Percentiles rank a stretch among this genome's conserved stretches.
Conservation (phyloP, 2,797 vertebrate species). For the Leptatherina wallacei region DNA sequence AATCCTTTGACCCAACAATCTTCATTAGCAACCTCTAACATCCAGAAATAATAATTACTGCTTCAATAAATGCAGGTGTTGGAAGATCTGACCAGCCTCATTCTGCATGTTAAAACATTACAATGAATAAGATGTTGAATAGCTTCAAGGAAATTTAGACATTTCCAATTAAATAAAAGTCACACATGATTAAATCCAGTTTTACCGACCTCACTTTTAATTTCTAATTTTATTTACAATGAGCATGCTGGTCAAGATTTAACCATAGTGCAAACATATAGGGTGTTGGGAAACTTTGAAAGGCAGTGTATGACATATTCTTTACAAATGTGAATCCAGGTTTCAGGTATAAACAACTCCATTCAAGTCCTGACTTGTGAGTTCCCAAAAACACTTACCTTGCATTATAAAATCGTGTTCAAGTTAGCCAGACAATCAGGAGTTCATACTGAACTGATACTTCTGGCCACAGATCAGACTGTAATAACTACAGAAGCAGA, state of each 20-base stretch:
- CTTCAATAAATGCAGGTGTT: constrained; percentile 20
- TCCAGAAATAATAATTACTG: not conserved
- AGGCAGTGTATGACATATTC: constrained; percentile 51
- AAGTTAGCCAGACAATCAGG: constrained; percentile 43
- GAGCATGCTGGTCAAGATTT: constrained; percentile 26
- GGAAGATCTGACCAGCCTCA: constrained; percentile 5
- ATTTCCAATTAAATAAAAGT: constrained; percentile 35
- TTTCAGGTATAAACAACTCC: constrained; percentile 34
- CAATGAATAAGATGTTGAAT: constrained; percentile 25
- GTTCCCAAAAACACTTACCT: constrained; percentile 67
- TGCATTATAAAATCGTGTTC: constrained; percentile 64
- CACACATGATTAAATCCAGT: constrained; percentile 27
- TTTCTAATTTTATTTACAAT: constrained; percentile 44
- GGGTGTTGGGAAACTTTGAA: constrained; percentile 49
- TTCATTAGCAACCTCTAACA: constrained; percentile 13
- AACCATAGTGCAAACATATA: constrained; percentile 43
- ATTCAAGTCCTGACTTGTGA: constrained; percentile 35
- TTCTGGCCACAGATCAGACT: constrained; percentile 51
- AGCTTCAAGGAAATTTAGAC: constrained; percentile 6
- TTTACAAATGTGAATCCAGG: constrained; percentile 44
- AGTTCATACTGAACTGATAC: constrained; percentile 52
- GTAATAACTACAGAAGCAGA: constrained; percentile 46
- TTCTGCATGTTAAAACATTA: constrained; percentile 21
- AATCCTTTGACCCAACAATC: constrained; percentile 8
- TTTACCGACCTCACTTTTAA: constrained; percentile 23